Evolutionary conservation across 2,888 invertebrate species (phyloP).

Genomic region (Synergus laeviventris): DNA sequence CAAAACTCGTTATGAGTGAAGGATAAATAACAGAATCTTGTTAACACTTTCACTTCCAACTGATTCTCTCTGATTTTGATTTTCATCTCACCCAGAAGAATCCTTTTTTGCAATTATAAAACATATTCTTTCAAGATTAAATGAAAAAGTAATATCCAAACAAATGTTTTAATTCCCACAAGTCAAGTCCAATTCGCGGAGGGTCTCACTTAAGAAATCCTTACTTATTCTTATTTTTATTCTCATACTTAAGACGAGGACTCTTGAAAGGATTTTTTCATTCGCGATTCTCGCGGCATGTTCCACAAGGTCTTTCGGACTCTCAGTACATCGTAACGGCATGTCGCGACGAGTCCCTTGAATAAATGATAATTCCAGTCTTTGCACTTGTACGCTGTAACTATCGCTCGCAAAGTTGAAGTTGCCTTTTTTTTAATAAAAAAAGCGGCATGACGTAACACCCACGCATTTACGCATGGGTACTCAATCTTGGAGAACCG

Average conservation of each 20-base stretch:
- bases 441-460: slow-evolving; percentile 14
- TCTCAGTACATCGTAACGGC: slow-evolving; percentile 36
- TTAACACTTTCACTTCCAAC: slow-evolving; percentile 16
- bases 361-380: slow-evolving; percentile 36
- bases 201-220: slow-evolving; percentile 20
- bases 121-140: neutral
- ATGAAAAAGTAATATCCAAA: neutral
- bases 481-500: slow-evolving; percentile 16
- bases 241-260: slow-evolving; percentile 1
- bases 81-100: no score
- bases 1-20: slow-evolving; percentile 33
- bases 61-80: no score
- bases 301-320: slow-evolving; percentile 31
- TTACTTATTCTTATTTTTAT: neutral
- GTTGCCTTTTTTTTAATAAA: slow-evolving; percentile 3
- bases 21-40: slow-evolving; percentile 21
- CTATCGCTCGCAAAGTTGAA: slow-evolving; percentile 5
- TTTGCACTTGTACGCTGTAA: slow-evolving; percentile 35
- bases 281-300: slow-evolving; percentile 33
- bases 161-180: neutral
- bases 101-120: no score
- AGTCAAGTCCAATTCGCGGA: slow-evolving; percentile 11
- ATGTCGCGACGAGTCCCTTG: slow-evolving; percentile 37
- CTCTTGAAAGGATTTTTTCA: slow-evolving; percentile 17
- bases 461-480: slow-evolving; percentile 24